phyloP scores from a whole-genome alignment of 1,140 invertebrate species.

The Hylaeus volcanicus region DNA sequence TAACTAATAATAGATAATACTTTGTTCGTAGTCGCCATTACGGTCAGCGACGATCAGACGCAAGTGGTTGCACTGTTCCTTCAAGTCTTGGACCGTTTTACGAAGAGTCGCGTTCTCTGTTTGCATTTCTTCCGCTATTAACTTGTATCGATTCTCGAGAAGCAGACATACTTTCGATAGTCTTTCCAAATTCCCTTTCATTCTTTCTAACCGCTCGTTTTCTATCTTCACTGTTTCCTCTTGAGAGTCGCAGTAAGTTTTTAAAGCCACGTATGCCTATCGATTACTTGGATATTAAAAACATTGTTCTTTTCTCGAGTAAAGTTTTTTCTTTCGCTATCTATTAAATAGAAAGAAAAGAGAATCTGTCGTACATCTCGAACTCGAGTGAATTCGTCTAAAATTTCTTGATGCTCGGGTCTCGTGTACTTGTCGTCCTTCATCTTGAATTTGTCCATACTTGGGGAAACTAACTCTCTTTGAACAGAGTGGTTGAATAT shows the following conservation, averaged over 20 bases:
- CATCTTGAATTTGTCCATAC: conserved; percentile 5
- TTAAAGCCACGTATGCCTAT: conserved; percentile 47
- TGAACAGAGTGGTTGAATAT: too few relatives aligned
- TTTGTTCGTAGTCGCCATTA: conserved; percentile 10
- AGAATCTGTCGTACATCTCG: conserved; percentile 16
- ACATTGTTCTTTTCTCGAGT: neutral
- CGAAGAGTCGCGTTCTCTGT: conserved; percentile 36
- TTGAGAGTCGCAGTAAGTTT: conserved; percentile 29
- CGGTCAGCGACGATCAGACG: neutral
- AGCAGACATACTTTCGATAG: neutral
- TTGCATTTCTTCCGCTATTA: neutral
- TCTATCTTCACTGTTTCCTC: conserved; percentile 36
- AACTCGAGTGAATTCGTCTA: conserved; percentile 26
- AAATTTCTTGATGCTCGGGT: neutral
- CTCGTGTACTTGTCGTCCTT: neutral
- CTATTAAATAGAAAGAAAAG: neutral
- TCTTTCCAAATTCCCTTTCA: conserved; percentile 21
- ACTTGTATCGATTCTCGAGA: conserved; percentile 9
- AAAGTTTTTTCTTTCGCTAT: too few relatives aligned
- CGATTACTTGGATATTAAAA: neutral
- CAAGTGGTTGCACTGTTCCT: conserved; percentile 32
- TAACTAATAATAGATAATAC: conserved; percentile 20
- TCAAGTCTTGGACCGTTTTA: conserved; percentile 10
- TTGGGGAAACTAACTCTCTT: neutral
- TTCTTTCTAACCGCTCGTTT: conserved; percentile 5